Evolutionary conservation across 2,797 vertebrate species (phyloP).

Genomic region (Botia almorhae): DNA sequence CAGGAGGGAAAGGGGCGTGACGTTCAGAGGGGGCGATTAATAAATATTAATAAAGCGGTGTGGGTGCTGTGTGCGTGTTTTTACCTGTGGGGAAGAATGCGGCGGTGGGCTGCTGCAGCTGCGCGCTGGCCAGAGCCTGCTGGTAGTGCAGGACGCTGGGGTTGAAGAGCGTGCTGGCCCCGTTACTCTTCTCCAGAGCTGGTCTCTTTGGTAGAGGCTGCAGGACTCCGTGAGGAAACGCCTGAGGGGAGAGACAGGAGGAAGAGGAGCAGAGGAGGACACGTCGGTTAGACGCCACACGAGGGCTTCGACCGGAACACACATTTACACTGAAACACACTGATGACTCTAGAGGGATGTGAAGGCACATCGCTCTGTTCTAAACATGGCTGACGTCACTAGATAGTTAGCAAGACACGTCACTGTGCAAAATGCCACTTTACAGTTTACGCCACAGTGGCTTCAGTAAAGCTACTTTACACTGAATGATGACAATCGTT

Average conservation of each 20-base stretch:
- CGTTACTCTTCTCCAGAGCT: conserved; percentile 96
- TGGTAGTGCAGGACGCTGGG: conserved; percentile 98
- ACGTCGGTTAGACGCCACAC: background rate
- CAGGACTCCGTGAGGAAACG: conserved; percentile 93
- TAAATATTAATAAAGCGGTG: conserved; percentile 14
- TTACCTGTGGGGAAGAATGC: conserved; percentile 88
- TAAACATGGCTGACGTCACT: conserved; percentile 68
- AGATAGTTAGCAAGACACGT: conserved; percentile 64
- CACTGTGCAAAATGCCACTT: too few relatives aligned
- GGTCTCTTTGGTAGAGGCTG: conserved; percentile 99
- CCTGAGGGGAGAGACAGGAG: conserved; percentile 74
- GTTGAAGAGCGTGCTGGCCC: conserved; percentile 90
- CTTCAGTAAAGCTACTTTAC: conserved; percentile 51
- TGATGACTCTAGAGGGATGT: conserved; percentile 56
- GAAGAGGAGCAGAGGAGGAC: conserved; percentile 10
- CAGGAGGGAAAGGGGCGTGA: background rate
- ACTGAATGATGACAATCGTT: background rate
- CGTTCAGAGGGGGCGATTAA: conserved; percentile 25
- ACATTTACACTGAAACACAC: conserved; percentile 26
- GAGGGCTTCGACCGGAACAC: background rate
- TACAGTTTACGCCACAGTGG: conserved; percentile 57
- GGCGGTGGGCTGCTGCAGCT: conserved; percentile 88
- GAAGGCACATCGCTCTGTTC: conserved; percentile 56
- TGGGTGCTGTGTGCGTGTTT: conserved; percentile 7
- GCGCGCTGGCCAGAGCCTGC: conserved; percentile 93